Base-by-base conservation (phyloP, 2,113 vertebrate species). In the Toxotes chatareus region DNA sequence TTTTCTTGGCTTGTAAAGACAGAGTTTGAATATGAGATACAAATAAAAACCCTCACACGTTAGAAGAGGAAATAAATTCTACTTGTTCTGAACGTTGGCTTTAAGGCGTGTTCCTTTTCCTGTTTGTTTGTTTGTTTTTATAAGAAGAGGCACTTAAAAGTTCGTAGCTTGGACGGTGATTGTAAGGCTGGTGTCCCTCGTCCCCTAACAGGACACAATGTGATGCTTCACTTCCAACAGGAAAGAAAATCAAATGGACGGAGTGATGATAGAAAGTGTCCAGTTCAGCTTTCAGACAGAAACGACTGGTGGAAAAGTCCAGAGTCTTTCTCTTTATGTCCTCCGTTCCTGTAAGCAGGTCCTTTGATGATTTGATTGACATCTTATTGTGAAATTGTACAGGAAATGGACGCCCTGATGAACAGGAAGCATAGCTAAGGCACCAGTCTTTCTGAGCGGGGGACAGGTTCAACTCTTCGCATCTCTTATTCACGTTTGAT, bases 111-210 rank as follows among this genome's bases (percentile, higher is more conserved):
- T 9, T 73, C 59, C 34, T 38, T 31, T 10, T 47, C 32, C 16
- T 40, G 7, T 40, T 40, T 40, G 1, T 40, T 40, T 40, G 6
- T 36, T 36, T 6, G 36, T 36, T 56, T 44, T 44, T 44, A 34
- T 11, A 40, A 44, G 5, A 32, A 78, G 73, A 92, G 90, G 87
- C 88, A 91, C 88, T 90, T 91, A 27, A 47, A 60, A 27, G 65
- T 79, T 38, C 7, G 12, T 9, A 55, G 53, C 57, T 66, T 49
- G 64, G 42, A 63, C 10, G 10, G n/a, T 76, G 85, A 90, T 82
- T 86, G 79, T 89, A 79, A 88, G 46, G 46, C 46, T 2, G 55
- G 38, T 44, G 31, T 16, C 34, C 7, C 46, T 62, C 34, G 61
- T 80, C 74, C 53, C 60, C 38, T 31, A 46, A 66, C 63, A 80